A percentile compares a stretch with the other conserved stretches of the same genome.
Conservation (phyloP, 2,113 vertebrate genomes). For the Etheostoma spectabile region DNA sequence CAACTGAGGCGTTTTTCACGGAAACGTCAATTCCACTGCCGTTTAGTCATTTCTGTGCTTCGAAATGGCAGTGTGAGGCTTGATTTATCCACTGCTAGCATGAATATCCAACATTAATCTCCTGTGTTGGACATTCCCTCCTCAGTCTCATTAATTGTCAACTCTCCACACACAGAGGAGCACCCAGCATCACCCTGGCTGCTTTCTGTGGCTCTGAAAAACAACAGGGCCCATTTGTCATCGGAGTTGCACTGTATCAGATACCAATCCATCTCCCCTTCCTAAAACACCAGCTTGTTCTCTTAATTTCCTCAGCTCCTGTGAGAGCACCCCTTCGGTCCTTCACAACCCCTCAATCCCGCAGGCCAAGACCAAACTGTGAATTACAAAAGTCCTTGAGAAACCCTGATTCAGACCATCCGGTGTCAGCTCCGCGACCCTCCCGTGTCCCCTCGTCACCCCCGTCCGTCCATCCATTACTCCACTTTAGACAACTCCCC, state of each 20-base stretch:
- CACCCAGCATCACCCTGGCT: conserved; percentile 2
- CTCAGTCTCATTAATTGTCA: conserved; percentile 59
- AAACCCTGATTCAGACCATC: conserved; percentile 72
- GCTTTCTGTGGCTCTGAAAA: conserved; percentile 24
- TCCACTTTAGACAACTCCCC: conserved; percentile 53
- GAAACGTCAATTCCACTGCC: conserved; percentile 6
- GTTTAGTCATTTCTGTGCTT: conserved; percentile 44
- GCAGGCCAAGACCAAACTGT: conserved; percentile 62
- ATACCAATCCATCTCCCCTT: conserved; percentile 52
- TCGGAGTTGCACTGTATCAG: conserved; percentile 36
- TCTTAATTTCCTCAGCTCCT: conserved; percentile 26
- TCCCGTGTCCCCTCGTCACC: conserved; percentile 48
- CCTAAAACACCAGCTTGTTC: conserved; percentile 38
- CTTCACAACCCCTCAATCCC: conserved; percentile 9
- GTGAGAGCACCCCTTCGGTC: conserved; percentile 5
- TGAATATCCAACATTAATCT: conserved; percentile 65
- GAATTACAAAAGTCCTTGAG: conserved; percentile 76
- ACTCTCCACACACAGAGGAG: neutral
- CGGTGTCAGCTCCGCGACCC: conserved; percentile 47
- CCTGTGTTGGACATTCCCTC: conserved; percentile 33
- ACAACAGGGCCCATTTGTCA: conserved; percentile 50
- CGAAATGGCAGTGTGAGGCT: conserved; percentile 22
- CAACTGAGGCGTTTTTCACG: conserved; percentile 42
- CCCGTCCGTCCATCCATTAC: conserved; percentile 66
- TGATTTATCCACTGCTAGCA: conserved; percentile 50